Percentiles rank a stretch among this genome's conserved stretches.
Conservation (phyloP, 2,113 vertebrate genomes). For the Syngnathus floridae region DNA sequence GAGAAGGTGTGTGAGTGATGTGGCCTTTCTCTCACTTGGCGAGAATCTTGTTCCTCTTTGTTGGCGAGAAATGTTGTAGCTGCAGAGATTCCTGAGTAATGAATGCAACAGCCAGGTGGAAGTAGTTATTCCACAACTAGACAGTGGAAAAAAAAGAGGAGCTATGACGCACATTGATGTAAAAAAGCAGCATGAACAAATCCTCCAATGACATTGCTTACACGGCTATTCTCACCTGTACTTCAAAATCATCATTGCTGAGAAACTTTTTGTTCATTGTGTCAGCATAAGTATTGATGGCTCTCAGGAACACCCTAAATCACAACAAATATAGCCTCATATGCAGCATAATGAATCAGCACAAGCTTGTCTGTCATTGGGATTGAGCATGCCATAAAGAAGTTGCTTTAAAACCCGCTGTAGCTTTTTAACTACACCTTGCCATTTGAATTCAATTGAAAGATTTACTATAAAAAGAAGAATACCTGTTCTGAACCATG, state of each 20-base stretch:
- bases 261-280: conserved; percentile 97
- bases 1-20: conserved; percentile 34
- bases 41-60: conserved; percentile 91
- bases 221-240: conserved; percentile 73
- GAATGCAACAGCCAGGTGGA: conserved; percentile 96
- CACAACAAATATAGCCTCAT: not conserved
- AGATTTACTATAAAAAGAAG: not conserved
- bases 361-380: not conserved
- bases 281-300: conserved; percentile 94
- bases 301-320: conserved; percentile 85
- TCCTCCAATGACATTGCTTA: not conserved
- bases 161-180: not conserved
- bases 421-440: not conserved
- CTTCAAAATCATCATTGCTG: conserved; percentile 91
- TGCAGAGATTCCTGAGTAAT: conserved; percentile 97
- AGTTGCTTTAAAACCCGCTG: not conserved
- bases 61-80: conserved; percentile 90
- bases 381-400: not conserved
- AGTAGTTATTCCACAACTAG: conserved; percentile 99
- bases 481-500: conserved; percentile 96
- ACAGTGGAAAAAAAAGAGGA: conserved; percentile 9
- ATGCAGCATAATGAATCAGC: not conserved
- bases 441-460: not conserved
- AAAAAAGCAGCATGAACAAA: not conserved
- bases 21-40: conserved; percentile 75